A percentile compares a stretch with the other conserved stretches of the same genome.
phyloP scores from a whole-genome alignment of 2,113 vertebrate species.

The Dicentrarchus labrax region DNA sequence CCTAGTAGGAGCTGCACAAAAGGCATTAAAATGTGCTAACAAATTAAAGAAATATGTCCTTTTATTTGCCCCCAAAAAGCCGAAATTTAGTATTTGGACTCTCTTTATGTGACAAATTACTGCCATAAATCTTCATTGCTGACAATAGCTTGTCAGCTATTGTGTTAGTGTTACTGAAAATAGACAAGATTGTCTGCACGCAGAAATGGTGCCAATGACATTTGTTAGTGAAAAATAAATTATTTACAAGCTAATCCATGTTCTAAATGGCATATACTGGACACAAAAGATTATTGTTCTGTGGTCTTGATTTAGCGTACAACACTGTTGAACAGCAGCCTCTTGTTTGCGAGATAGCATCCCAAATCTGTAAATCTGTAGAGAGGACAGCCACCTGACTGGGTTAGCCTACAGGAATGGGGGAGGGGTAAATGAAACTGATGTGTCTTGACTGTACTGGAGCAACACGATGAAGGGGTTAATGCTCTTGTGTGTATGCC shows the following conservation, averaged over 20 bases:
- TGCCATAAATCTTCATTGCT: background rate
- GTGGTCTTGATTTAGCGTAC: background rate
- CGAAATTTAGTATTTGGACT: background rate
- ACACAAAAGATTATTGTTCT: background rate
- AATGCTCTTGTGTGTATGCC: constrained; percentile 37
- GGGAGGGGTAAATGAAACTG: constrained; percentile 25
- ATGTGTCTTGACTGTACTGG: constrained; percentile 16
- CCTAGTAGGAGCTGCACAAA: background rate
- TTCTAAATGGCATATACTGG: background rate
- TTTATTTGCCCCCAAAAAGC: background rate
- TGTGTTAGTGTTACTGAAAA: background rate
- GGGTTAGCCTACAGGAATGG: constrained; percentile 7
- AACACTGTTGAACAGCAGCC: background rate
- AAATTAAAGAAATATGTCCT: background rate
- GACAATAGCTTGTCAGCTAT: background rate
- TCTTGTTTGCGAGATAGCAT: background rate
- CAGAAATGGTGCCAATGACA: background rate
- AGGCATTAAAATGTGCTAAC: background rate
- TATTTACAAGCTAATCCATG: background rate
- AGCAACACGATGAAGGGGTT: constrained; percentile 5
- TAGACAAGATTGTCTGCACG: background rate
- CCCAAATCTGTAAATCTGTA: background rate
- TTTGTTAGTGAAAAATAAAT: background rate
- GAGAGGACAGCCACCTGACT: constrained; percentile 5
- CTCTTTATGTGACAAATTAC: background rate